Evolutionary conservation across 1,140 invertebrate species (phyloP).

Genomic region (Glossosoma conforme): DNA sequence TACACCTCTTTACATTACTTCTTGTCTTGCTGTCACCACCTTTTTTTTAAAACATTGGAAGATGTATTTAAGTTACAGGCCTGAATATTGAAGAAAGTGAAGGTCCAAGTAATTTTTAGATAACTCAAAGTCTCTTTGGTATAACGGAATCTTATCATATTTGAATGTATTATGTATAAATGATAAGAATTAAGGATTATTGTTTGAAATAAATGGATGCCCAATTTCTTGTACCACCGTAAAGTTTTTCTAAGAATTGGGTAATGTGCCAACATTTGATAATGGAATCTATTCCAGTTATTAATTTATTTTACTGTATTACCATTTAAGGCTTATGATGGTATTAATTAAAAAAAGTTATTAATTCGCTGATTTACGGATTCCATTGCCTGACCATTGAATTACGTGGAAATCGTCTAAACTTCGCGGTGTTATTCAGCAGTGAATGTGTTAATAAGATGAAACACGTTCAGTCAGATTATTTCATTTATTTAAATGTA

Average conservation of each 20-base stretch:
- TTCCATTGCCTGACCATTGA: no score
- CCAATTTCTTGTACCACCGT: slow-evolving; percentile 1
- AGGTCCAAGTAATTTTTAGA: slow-evolving; percentile 1
- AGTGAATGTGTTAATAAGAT: no score
- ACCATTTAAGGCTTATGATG: slow-evolving; percentile 24
- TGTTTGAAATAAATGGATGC: slow-evolving; percentile 4
- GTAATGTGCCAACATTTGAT: slow-evolving; percentile 28
- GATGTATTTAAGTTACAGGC: slow-evolving; percentile 3
- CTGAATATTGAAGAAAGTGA: no score
- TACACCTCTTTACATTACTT: slow-evolving; percentile 1
- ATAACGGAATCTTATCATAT: not conserved
- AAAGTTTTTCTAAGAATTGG: slow-evolving; percentile 27
- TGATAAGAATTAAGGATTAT: not conserved
- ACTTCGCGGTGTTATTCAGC: no score
- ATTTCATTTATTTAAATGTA: no score
- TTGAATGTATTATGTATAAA: slow-evolving; percentile 1
- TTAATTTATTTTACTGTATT: slow-evolving; percentile 28
- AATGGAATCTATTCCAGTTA: slow-evolving; percentile 24
- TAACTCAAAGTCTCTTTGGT: not conserved
- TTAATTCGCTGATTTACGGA: no score
- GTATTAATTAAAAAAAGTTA: no score
- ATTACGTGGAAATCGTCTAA: no score
- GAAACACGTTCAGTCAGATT: no score
- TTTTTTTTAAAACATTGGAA: slow-evolving; percentile 2
- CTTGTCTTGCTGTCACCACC: not conserved